phyloP scores from a whole-genome alignment of 2,113 vertebrate genomes.

The Dromiciops gliroides region DNA sequence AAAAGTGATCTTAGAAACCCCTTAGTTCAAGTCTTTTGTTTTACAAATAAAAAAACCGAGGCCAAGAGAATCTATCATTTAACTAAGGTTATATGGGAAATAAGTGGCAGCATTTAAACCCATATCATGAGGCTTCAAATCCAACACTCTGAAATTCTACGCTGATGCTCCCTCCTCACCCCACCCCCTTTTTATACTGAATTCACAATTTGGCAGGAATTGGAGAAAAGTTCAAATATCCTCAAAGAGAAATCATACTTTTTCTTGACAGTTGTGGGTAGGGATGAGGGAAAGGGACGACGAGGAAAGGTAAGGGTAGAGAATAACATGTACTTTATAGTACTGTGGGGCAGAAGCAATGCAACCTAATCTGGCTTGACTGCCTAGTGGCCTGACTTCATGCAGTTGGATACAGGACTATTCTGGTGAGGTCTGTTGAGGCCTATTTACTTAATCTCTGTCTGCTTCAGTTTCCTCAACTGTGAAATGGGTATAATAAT shows the following conservation, averaged over 20 bases:
- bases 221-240: neutral
- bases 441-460: neutral
- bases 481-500: neutral
- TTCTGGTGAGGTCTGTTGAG: neutral
- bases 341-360: neutral
- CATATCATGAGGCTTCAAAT: too few species aligned
- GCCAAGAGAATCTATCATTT: too few species aligned
- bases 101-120: too few species aligned
- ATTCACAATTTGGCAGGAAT: neutral
- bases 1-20: too few species aligned
- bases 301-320: neutral
- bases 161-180: too few species aligned
- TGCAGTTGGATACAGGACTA: accelerated
- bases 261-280: accelerated
- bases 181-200: too few species aligned
- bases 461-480: neutral
- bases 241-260: neutral
- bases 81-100: too few species aligned
- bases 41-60: too few species aligned
- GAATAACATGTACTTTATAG: neutral
- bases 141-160: too few species aligned
- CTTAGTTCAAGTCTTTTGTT: too few species aligned
- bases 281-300: accelerated
- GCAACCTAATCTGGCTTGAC: accelerated
- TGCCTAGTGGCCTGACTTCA: neutral